Evolutionary conservation across 2,113 vertebrate genomes (phyloP).

Genomic region (human): GRCh38 chr19:18700001-18700500

Average conservation of each 20-base stretch:
- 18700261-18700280: neutral
- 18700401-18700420: neutral
- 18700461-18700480: neutral
- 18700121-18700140: neutral
- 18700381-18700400: rapidly evolving
- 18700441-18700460: neutral
- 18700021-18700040: neutral
- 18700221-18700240: neutral
- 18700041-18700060: neutral
- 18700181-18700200: neutral
- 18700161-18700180: neutral
- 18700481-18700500: neutral
- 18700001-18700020: too few relatives aligned
- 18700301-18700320: neutral
- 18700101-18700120: neutral
- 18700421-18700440: neutral
- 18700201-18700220: neutral
- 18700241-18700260: neutral
- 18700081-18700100: neutral
- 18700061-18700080: neutral
- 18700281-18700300: neutral
- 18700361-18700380: neutral
- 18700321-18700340: neutral
- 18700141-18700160: neutral
- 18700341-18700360: neutral